Evolutionary conservation across 2,888 invertebrate genomes (phyloP), one percentile per base, ranked within the genome.

Genomic region (Liposcelis brunnea): DNA sequence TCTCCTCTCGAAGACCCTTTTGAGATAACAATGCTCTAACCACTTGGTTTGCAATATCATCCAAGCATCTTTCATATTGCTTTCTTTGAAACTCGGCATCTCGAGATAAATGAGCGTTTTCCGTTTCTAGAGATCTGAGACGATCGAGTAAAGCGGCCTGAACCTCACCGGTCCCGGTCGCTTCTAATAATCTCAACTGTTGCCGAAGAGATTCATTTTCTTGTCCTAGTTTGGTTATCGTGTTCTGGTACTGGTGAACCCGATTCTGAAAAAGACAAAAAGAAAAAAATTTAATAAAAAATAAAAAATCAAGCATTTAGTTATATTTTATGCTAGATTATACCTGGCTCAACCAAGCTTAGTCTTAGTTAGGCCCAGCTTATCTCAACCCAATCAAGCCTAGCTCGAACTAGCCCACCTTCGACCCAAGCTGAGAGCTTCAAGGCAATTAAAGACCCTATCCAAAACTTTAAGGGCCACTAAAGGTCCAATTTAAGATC

Each of bases 11-110:
- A 47, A 84, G 68, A 55, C 77, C 78, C 83, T 85, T 86, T 68
- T 86, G 86, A 42, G 81, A 79, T 53, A 86, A 72, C 51, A 86
- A 69, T 43, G 85, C 85, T 54, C 81, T 75, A 47, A 86, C 82
- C 52, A 83, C 81, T 60, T 81, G 80, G 62, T 80, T 80, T 49
- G 82, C 85, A 51, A 86, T 81, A 65, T 86, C 80, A 66, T 86
- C 80, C 56, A 85, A 65, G 61, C 84, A 72, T 56, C 76, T 66
- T 65, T 85, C 82, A 64, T 85, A 85, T 56, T 84, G 82, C 50
- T 75, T 68, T 49, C 77, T 64, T 53, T 76, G 75, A 49, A 71
- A 71, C 57, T 77, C 75, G 46, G 73, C 74, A 59, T 77, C 75
- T 49, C 72, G 62, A 42, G 72, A 71, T 51, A 79, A 59, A n/a